A percentile compares a stretch with the other conserved stretches of the same genome.
Conservation (phyloP, 2,797 vertebrate genomes). For the Ctenochaetus hawaiiensis region DNA sequence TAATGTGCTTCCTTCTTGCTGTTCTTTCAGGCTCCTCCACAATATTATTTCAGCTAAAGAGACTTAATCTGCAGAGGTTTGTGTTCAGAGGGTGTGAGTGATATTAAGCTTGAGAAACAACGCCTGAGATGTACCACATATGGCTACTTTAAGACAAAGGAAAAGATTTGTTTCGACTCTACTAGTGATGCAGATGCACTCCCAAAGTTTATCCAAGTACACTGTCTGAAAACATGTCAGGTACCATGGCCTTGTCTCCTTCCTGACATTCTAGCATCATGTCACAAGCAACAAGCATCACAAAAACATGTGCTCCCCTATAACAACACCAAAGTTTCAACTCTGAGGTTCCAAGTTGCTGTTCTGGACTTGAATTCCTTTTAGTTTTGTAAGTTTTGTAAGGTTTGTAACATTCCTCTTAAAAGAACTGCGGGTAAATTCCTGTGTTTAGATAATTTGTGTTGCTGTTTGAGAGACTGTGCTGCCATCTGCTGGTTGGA, state of each 20-base stretch:
- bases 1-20: constrained; percentile 1
- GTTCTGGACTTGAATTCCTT: background rate
- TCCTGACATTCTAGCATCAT: background rate
- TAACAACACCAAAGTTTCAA: background rate
- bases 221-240: constrained; percentile 9
- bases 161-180: background rate
- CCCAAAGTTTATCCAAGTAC: constrained; percentile 9
- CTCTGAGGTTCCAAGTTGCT: background rate
- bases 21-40: background rate
- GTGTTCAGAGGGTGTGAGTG: background rate
- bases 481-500: constrained; percentile 70
- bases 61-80: background rate
- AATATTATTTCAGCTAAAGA: constrained; percentile 1
- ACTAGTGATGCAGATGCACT: background rate
- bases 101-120: background rate
- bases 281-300: background rate
- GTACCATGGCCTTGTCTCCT: background rate
- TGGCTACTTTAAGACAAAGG: background rate
- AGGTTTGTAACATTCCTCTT: too few relatives aligned
- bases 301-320: background rate
- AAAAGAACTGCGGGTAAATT: background rate
- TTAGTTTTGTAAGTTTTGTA: too few relatives aligned
- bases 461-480: background rate
- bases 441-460: accelerated
- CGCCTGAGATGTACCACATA: background rate